Conservation (phyloP, 2,888 invertebrate genomes). For the Plagodis dolabraria region DNA sequence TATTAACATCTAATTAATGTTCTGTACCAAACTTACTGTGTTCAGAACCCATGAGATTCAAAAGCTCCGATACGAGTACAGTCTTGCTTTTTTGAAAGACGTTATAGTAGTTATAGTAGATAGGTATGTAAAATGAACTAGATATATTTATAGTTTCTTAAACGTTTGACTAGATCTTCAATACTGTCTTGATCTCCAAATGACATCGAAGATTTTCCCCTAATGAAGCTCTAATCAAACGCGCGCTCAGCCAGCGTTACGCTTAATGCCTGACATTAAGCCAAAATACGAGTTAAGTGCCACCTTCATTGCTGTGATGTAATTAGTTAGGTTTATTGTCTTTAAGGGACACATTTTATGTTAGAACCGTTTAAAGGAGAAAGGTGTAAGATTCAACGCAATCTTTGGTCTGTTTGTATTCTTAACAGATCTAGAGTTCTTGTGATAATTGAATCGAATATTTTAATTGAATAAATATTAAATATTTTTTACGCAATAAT, state of each 20-base stretch:
- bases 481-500: no score
- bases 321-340: conserved; percentile 39
- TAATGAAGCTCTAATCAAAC: conserved; percentile 43
- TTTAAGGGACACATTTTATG: conserved; percentile 33
- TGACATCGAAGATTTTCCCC: conserved; percentile 29
- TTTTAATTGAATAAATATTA: no score
- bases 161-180: conserved; percentile 3
- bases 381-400: conserved; percentile 24
- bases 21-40: no score
- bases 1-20: no score
- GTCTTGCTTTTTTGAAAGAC: no score
- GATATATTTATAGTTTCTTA: not conserved
- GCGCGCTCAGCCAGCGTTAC: conserved; percentile 33
- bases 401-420: conserved; percentile 19
- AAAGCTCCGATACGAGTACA: no score
- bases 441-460: no score
- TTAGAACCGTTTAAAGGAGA: conserved; percentile 21
- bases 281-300: conserved; percentile 39
- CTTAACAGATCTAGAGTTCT: not conserved
- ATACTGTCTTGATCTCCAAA: conserved; percentile 11
- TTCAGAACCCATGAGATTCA: no score
- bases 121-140: not conserved
- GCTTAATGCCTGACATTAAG: conserved; percentile 41
- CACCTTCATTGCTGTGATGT: conserved; percentile 40
- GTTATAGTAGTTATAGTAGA: no score